Evolutionary conservation across 1,140 invertebrate species (phyloP).

Genomic region (Drosophila pallidifrons): DNA sequence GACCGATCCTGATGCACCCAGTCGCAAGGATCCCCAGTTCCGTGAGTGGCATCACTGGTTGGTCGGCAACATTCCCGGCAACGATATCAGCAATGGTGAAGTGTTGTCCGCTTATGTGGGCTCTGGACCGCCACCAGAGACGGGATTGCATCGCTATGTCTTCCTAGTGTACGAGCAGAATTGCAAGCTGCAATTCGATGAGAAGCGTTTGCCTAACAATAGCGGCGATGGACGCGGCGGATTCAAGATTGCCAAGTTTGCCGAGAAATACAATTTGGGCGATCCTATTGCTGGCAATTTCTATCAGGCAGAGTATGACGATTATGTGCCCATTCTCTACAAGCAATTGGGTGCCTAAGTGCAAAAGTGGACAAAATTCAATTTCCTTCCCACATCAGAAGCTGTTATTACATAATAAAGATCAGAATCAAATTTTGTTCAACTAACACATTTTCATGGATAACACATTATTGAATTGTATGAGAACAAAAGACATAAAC

Average conservation of each 20-base stretch:
- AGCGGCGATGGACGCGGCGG: slow-evolving; percentile 90
- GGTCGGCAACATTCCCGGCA: slow-evolving; percentile 95
- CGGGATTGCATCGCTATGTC: slow-evolving; percentile 95
- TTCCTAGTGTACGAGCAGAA: slow-evolving; percentile 94
- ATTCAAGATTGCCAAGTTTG: slow-evolving; percentile 91
- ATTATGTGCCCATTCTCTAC: slow-evolving; percentile 91
- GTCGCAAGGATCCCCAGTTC: slow-evolving; percentile 90
- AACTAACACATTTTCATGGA: neutral
- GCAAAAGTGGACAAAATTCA: neutral
- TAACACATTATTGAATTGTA: neutral
- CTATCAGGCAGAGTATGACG: slow-evolving; percentile 95
- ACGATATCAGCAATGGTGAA: slow-evolving; percentile 90
- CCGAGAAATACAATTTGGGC: slow-evolving; percentile 91
- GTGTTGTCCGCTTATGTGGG: slow-evolving; percentile 93
- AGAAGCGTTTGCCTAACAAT: slow-evolving; percentile 86
- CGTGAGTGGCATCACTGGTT: slow-evolving; percentile 98
- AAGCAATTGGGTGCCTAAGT: slow-evolving; percentile 73
- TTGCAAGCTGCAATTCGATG: slow-evolving; percentile 71
- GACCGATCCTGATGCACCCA: slow-evolving; percentile 88
- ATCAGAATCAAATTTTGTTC: slow-evolving; percentile 7
- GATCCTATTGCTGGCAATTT: slow-evolving; percentile 95
- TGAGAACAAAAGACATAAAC: neutral
- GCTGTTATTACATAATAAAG: slow-evolving; percentile 37
- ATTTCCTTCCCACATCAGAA: neutral
- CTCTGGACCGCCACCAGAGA: slow-evolving; percentile 93